Evolutionary conservation across 2,888 invertebrate genomes (phyloP).

Genomic region (Agriotes lineatus): DNA sequence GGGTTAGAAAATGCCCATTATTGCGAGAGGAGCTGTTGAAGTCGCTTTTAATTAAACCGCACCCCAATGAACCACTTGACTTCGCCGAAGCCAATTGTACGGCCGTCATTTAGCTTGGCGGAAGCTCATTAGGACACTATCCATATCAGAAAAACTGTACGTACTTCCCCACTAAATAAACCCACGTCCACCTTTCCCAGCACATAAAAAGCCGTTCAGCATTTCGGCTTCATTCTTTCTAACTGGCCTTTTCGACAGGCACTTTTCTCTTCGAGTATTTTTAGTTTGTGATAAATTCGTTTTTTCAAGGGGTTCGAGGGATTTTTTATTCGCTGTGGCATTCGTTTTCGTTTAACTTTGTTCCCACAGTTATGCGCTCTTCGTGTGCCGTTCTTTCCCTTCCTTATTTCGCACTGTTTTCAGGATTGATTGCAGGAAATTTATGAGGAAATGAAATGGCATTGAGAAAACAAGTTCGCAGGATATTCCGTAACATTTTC

Average conservation of each 20-base stretch:
- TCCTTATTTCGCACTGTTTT: conserved; percentile 44
- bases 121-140: conserved; percentile 44
- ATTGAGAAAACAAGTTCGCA: conserved; percentile 50
- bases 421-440: conserved; percentile 52
- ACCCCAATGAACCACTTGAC: conserved; percentile 52
- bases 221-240: conserved; percentile 44
- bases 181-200: conserved; percentile 29
- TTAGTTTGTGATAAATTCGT: conserved; percentile 42
- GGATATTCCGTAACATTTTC: conserved; percentile 47
- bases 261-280: conserved; percentile 43
- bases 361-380: conserved; percentile 39
- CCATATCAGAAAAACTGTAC: conserved; percentile 37
- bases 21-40: conserved; percentile 51
- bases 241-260: conserved; percentile 46
- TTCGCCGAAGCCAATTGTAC: conserved; percentile 48
- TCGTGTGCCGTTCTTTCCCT: conserved; percentile 14
- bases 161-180: conserved; percentile 36
- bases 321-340: conserved; percentile 36
- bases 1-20: conserved; percentile 52
- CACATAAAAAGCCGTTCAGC: conserved; percentile 31
- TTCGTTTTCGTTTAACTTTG: conserved; percentile 47
- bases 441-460: conserved; percentile 52
- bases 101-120: conserved; percentile 39
- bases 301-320: conserved; percentile 37
- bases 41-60: conserved; percentile 55